Percentiles rank a stretch among this genome's conserved stretches.
These are phyloP conservation scores for Philhelius pedissequus DNA, from an alignment of 2,888 invertebrate genomes.

Conservation along the genomic window DNA sequence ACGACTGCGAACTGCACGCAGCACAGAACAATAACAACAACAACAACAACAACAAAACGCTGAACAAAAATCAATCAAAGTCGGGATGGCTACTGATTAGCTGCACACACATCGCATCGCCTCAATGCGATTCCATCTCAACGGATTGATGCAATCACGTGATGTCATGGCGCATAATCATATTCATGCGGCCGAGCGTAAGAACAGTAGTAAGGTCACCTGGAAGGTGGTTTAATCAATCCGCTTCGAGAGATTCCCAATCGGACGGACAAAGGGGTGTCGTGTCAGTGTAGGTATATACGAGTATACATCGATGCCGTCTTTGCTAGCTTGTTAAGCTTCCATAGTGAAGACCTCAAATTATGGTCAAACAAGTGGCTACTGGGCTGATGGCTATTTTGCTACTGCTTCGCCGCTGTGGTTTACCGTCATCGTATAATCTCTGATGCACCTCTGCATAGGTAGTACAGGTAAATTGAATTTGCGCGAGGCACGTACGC, in stretches of 20 bases:
- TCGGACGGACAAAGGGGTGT: background rate
- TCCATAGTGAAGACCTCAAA: constrained; percentile 53
- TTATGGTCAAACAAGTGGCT: constrained; percentile 64
- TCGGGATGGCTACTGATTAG: constrained; percentile 54
- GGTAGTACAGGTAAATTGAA: constrained; percentile 75
- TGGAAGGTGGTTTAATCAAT: constrained; percentile 77
- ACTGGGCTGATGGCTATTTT: constrained; percentile 33
- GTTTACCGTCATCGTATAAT: constrained; percentile 29
- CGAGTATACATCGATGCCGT: background rate
- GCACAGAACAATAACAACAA: background rate
- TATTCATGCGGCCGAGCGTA: constrained; percentile 69
- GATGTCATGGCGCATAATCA: constrained; percentile 66
- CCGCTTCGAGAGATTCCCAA: constrained; percentile 27
- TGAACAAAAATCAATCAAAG: constrained; percentile 61
- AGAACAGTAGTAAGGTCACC: constrained; percentile 78
- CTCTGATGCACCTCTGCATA: constrained; percentile 21
- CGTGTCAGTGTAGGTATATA: background rate
- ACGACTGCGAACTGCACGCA: background rate
- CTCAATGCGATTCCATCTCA: constrained; percentile 50
- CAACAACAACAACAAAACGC: too few species aligned
- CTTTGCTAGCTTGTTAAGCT: constrained; percentile 64
- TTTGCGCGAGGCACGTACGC: constrained; percentile 78
- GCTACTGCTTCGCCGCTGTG: constrained; percentile 43
- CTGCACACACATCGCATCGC: constrained; percentile 44
- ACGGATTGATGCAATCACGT: constrained; percentile 67